Evolutionary conservation across 1,140 invertebrate species (phyloP).

Genomic region (Heterodera schachtii): DNA sequence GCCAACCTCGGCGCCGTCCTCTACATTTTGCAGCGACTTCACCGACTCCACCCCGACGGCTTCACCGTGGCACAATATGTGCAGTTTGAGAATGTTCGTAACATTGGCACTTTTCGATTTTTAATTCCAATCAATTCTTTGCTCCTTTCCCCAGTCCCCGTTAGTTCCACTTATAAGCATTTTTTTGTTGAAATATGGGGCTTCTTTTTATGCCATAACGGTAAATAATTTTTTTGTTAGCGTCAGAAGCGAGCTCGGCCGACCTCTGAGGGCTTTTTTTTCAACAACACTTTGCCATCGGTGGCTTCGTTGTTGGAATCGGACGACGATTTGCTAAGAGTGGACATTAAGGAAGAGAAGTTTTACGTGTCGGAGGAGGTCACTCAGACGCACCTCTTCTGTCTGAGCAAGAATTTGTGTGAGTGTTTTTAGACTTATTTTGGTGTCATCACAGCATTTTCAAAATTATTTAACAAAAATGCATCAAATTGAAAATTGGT

Average conservation of each 20-base stretch:
- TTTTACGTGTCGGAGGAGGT: constrained; percentile 6
- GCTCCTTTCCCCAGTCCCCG: too few relatives aligned
- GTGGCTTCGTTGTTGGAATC: constrained; percentile 14
- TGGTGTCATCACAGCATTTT: too few relatives aligned
- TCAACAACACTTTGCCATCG: constrained; percentile 17
- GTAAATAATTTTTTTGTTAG: background rate
- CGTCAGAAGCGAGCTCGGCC: constrained; percentile 13
- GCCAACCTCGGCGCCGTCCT: background rate
- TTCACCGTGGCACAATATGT: background rate
- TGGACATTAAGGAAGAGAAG: background rate
- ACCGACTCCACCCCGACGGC: background rate
- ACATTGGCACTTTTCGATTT: background rate
- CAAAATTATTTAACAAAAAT: background rate
- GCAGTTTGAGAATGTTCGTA: background rate
- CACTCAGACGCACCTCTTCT: background rate
- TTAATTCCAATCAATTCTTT: too few relatives aligned
- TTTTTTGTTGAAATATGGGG: too few relatives aligned
- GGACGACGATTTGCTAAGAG: constrained; percentile 14
- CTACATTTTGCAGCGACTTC: background rate
- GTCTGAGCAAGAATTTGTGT: constrained; percentile 27
- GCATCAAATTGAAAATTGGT: too few relatives aligned
- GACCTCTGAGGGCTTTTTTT: background rate
- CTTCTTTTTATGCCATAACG: too few relatives aligned
- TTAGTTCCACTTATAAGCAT: too few relatives aligned
- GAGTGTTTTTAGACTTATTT: background rate